These are phyloP conservation scores for Tetranychus truncatus DNA, from an alignment of 2,888 invertebrate species.

Conservation along the genomic window DNA sequence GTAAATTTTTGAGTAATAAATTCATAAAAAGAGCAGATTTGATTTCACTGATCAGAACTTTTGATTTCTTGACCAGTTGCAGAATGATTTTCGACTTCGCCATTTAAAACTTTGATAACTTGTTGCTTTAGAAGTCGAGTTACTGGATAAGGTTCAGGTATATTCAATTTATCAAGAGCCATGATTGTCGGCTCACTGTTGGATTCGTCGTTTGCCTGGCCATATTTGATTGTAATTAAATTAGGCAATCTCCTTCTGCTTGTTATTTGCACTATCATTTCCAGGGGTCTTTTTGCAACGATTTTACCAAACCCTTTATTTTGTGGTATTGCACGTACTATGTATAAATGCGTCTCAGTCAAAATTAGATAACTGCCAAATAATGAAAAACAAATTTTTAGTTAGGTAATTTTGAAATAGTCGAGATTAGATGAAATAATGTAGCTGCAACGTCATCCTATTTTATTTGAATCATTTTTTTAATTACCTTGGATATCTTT, in stretches of 20 bases:
- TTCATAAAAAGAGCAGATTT: no score
- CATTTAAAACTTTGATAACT: conserved; percentile 44
- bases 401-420: not conserved
- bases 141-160: conserved; percentile 73
- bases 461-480: not conserved
- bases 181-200: conserved; percentile 22
- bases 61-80: not conserved
- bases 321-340: conserved; percentile 52
- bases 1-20: not conserved
- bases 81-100: not conserved
- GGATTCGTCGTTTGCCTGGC: conserved; percentile 32
- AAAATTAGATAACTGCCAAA: conserved; percentile 56
- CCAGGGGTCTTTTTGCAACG: conserved; percentile 65
- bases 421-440: not conserved
- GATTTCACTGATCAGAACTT: not conserved
- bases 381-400: not conserved
- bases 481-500: conserved; percentile 52
- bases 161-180: conserved; percentile 44
- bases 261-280: conserved; percentile 87
- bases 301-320: conserved; percentile 62
- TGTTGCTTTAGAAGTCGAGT: conserved; percentile 75
- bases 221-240: conserved; percentile 90
- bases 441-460: no score
- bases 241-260: conserved; percentile 87
- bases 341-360: conserved; percentile 64